Percentiles rank a stretch among this genome's conserved stretches.
These are phyloP conservation scores for Teleogryllus oceanicus DNA, from an alignment of 2,888 invertebrate species.

Conservation along the genomic window DNA sequence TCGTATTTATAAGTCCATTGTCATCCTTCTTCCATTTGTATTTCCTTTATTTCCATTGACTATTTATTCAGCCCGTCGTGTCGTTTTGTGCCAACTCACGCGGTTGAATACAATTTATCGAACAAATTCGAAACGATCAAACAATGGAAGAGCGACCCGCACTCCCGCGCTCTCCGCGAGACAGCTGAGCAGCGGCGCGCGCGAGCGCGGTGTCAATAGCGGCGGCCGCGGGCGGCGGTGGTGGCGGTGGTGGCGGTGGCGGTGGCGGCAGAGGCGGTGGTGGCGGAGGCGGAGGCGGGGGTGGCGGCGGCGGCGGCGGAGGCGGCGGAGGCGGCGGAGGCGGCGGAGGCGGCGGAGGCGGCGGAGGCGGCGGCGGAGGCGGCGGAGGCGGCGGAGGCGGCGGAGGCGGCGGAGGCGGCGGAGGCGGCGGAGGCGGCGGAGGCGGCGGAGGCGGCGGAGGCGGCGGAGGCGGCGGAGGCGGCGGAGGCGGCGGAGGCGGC, in stretches of 20 bases:
- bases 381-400: no score
- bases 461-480: no score
- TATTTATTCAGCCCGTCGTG: background rate
- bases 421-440: no score
- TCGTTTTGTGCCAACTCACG: background rate
- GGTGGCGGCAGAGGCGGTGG: no score
- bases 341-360: no score
- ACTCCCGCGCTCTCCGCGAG: background rate
- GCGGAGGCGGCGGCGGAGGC: no score
- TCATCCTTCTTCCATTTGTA: constrained; percentile 3
- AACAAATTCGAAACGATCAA: constrained; percentile 9
- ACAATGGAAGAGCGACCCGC: background rate
- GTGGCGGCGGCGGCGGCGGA: no score
- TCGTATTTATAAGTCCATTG: constrained; percentile 18
- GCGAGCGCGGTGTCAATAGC: background rate
- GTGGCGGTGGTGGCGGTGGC: background rate
- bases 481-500: no score
- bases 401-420: no score
- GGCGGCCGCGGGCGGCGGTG: background rate
- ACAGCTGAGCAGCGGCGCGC: background rate
- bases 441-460: no score
- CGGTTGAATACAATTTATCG: constrained; percentile 9
- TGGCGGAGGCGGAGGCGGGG: no score
- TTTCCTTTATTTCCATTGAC: constrained; percentile 1
- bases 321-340: no score